phyloP scores from a whole-genome alignment of 2,888 invertebrate genomes.

The Conus canariensis region DNA sequence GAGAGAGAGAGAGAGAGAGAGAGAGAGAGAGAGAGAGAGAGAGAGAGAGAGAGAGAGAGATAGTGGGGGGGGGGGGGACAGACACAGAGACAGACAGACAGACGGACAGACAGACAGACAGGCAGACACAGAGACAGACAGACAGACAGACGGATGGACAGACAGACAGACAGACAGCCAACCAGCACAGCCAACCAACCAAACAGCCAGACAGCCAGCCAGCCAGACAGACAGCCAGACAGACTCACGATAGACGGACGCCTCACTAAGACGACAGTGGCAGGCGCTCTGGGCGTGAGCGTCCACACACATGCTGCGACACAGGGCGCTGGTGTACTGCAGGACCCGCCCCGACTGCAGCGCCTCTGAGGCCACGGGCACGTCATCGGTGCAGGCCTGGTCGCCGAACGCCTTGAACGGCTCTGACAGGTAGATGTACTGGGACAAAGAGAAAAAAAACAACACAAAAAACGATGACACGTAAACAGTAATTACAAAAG shows the following conservation, averaged over 20 bases:
- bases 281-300: not conserved
- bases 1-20: no score
- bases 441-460: not conserved
- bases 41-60: no score
- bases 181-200: no score
- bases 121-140: no score
- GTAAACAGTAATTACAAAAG: not conserved
- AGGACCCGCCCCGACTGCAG: not conserved
- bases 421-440: constrained; percentile 47
- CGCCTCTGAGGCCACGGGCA: not conserved
- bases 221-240: not conserved
- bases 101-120: no score
- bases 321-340: constrained; percentile 15
- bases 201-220: no score
- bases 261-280: constrained; percentile 2
- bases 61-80: no score
- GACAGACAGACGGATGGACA: no score
- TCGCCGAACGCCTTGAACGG: constrained; percentile 46
- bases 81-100: no score
- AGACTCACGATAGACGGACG: not conserved
- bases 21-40: no score
- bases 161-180: no score
- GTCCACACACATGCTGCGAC: constrained; percentile 1
- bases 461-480: no score
- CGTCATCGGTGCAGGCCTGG: constrained; percentile 31